phyloP scores from a whole-genome alignment of 2,797 vertebrate species.

The Pantherophis vulpinus region DNA sequence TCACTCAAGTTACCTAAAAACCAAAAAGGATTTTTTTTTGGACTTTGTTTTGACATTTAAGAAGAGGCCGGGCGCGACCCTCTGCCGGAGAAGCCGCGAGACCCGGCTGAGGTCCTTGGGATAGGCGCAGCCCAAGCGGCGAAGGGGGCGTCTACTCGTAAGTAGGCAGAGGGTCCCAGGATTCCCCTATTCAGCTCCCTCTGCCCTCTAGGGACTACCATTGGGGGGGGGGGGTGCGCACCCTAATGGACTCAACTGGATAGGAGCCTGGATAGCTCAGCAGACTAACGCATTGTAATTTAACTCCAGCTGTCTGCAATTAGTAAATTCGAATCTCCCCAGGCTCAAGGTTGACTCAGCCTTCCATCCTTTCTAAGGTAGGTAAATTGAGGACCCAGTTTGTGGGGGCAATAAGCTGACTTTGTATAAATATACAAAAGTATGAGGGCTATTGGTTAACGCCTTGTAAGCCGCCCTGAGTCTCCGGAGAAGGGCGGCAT shows the following conservation, averaged over 20 bases:
- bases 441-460: no score
- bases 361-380: no score
- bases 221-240: neutral
- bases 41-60: neutral
- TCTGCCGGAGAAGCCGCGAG: neutral
- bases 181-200: neutral
- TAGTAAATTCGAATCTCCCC: no score
- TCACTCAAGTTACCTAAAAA: neutral
- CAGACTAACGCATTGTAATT: no score
- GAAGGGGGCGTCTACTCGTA: neutral
- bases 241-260: neutral
- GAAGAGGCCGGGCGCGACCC: neutral
- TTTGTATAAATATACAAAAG: no score
- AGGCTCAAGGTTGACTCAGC: no score
- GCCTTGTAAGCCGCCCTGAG: no score
- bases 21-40: neutral
- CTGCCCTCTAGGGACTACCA: neutral
- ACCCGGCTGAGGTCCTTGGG: neutral
- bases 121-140: neutral
- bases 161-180: neutral
- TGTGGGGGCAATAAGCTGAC: no score
- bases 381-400: no score
- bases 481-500: no score
- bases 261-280: no score
- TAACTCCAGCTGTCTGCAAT: no score